Base-by-base conservation (phyloP, 2,113 vertebrate species). In the Tragelaphus imberbis region DNA sequence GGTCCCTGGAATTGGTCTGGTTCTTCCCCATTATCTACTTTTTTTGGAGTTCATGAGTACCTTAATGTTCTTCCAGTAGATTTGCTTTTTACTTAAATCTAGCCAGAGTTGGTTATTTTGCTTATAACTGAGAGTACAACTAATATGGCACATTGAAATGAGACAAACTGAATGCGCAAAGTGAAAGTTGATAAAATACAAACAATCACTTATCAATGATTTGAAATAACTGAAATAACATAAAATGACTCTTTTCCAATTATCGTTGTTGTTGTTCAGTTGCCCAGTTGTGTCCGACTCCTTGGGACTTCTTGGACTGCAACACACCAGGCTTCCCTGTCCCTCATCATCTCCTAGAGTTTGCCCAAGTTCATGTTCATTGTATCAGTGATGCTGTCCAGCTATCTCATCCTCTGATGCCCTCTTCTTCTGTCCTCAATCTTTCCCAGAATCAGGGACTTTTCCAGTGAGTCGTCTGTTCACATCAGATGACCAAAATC, bases 51-150 rank as follows among this genome's bases (percentile, higher is more conserved):
- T 81, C 28, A 30, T 79, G 27, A 80, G 63, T 53, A 89, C 40
- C 2, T 23, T 75, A 58, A n/a, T 51, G 10, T 91, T 91, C 44
- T 88, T 85, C 68, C 30, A 63, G 1, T 53, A 53, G 53, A 44
- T 92, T 84, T 94, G 51, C 51, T 81, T 95, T 96, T 81, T 92
- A 8, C 25, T 58, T 90, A 92, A 90, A 59, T 84, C 33, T 44
- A 28, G 44, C 55, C 16, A 28, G 85, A 92, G 16, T 30, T 80
- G 13, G 15, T 94, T 86, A 25, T 94, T 96, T 58, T 87, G 17
- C 65, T 53, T 79, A 55, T 92, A 91, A 91, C 12, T 17, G 89
- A 82, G 94, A 92, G 16, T 56, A 49, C 23, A 94, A 80, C 44
- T 82, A 33, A 71, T 77, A 53, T 0, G 80, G 51, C 23, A 65